Evolutionary conservation across 2,797 vertebrate genomes (phyloP).

Genomic region (Scomberomorus guttatus): DNA sequence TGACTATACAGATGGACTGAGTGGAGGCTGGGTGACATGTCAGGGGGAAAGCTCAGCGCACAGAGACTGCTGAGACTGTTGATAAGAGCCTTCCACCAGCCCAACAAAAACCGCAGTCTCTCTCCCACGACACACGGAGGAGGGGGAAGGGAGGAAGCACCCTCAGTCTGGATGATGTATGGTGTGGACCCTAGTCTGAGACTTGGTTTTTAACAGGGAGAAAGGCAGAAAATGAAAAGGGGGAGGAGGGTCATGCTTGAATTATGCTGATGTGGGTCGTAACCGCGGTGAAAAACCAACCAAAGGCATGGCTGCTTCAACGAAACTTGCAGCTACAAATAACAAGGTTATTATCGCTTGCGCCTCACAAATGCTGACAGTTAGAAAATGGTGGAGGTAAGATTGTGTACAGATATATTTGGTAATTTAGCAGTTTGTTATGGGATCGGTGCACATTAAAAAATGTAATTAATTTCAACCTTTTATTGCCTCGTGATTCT

Average conservation of each 20-base stretch:
- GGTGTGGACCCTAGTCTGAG: conserved; percentile 74
- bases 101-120: conserved; percentile 36
- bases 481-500: neutral
- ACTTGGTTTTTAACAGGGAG: conserved; percentile 73
- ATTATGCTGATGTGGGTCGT: conserved; percentile 85
- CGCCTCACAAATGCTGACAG: conserved; percentile 63
- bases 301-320: conserved; percentile 52
- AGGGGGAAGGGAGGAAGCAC: conserved; percentile 59
- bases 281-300: conserved; percentile 67
- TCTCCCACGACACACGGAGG: conserved; percentile 67
- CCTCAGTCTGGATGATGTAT: conserved; percentile 84
- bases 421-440: conserved; percentile 6
- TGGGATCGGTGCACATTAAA: neutral
- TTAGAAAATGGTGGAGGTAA: conserved; percentile 39
- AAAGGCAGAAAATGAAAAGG: conserved; percentile 80
- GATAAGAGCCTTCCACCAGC: conserved; percentile 69
- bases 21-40: conserved; percentile 62
- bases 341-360: conserved; percentile 75
- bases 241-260: conserved; percentile 83
- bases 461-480: neutral
- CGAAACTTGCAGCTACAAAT: conserved; percentile 58
- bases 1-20: conserved; percentile 49
- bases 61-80: conserved; percentile 63
- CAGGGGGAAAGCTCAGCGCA: conserved; percentile 51
- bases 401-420: conserved; percentile 23